Evolutionary conservation across 2,113 vertebrate species (phyloP).

Genomic region (Oncorhynchus keta): DNA sequence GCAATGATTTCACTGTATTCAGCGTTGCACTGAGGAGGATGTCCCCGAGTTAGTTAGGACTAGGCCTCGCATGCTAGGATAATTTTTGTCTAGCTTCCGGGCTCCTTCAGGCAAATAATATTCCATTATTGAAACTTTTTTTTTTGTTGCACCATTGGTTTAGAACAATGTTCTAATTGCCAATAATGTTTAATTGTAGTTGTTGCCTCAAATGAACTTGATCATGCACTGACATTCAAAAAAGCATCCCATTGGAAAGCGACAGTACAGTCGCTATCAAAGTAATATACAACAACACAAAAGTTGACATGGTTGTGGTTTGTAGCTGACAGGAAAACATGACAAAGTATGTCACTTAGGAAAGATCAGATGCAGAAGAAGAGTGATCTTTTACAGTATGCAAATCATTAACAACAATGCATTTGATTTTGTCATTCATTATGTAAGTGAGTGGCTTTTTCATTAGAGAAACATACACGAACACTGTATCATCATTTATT

Average conservation of each 20-base stretch:
- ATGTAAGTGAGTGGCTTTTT: neutral
- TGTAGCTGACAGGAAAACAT: neutral
- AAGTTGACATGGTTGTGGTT: neutral
- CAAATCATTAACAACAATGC: neutral
- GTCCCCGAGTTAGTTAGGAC: neutral
- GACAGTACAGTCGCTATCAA: neutral
- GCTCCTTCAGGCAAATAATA: neutral
- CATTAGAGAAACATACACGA: conserved; percentile 13
- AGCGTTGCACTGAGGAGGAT: neutral
- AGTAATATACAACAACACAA: too few species aligned
- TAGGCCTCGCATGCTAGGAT: neutral
- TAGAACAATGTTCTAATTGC: neutral
- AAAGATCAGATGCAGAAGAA: too few species aligned
- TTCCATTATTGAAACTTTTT: neutral
- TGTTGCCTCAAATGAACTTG: neutral
- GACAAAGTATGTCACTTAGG: neutral
- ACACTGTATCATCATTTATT: conserved; percentile 21
- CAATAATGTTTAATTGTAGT: neutral
- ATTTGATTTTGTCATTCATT: neutral
- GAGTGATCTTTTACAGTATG: neutral
- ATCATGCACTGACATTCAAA: too few species aligned
- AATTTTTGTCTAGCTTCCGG: neutral
- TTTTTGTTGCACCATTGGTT: neutral
- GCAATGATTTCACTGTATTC: neutral
- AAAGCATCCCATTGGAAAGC: too few species aligned